A percentile compares a stretch with the other conserved stretches of the same genome.
phyloP scores from a whole-genome alignment of 1,140 invertebrate genomes.

The Hestina assimilis region DNA sequence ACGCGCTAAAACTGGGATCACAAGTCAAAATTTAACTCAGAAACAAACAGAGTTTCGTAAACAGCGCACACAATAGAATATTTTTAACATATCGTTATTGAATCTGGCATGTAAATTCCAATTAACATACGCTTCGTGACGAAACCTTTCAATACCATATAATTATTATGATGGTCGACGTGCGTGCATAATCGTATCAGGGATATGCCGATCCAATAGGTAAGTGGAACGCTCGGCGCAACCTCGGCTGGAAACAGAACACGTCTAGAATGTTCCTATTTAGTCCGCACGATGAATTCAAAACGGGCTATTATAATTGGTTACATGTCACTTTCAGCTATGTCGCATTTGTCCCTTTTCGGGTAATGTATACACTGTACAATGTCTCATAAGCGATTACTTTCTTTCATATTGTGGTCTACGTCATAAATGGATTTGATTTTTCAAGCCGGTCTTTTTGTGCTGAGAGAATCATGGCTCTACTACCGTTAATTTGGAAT shows the following conservation, averaged over 20 bases:
- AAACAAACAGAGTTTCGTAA: no score
- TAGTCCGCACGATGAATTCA: conserved; percentile 7
- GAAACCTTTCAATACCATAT: not conserved
- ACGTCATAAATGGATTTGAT: no score
- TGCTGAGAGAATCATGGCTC: no score
- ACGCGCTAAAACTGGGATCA: no score
- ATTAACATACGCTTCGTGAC: not conserved
- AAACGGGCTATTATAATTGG: conserved; percentile 10
- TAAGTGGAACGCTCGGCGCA: conserved; percentile 2
- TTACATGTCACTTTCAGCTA: no score
- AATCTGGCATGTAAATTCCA: not conserved
- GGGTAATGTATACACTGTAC: no score
- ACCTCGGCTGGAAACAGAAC: not conserved
- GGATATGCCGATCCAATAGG: conserved; percentile 2
- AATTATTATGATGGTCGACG: not conserved
- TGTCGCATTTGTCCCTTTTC: no score
- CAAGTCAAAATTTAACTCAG: no score
- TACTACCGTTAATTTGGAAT: no score
- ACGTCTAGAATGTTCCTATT: conserved; percentile 11
- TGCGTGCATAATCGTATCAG: conserved; percentile 2
- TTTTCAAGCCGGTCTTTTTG: no score
- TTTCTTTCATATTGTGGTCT: no score
- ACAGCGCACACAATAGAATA: not conserved
- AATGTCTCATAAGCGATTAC: no score
- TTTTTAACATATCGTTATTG: not conserved